Evolutionary conservation across 1,140 invertebrate genomes (phyloP), one percentile per base, ranked within the genome.

Genomic region (Meteorus sp.): DNA sequence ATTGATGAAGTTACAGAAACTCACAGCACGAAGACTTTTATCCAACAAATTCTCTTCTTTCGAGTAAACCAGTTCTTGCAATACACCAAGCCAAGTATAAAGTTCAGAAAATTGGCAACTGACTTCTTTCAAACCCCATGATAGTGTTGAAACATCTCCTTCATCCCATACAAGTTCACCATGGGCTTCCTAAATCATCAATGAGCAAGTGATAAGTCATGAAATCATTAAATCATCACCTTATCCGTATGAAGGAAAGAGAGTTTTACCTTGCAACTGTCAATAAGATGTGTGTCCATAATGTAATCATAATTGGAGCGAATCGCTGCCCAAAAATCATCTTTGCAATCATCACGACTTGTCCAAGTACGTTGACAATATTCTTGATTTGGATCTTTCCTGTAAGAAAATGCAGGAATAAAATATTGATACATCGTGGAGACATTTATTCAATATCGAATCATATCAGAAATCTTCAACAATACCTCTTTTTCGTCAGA

Each of bases 251-350:
- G 1, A 8, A 31, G 8, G 15, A 25, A 7, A 20, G 17, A 45
- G 23, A 35, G 17, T 4, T 4, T 70, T 77, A 88, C 89, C 78
- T 86, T 88, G 81, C 92, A 95, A 63, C 87, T 89, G 71, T 94
- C 92, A 59, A 95, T 91, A 56, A 95, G 87, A 71, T 94, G 89
- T 74, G 91, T 94, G 77, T 94, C 92, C 93, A 96, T 95, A 69
- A 96, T 91, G 76, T 92, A 96, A 74, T 94, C 88, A 79, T 96
- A 95, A 78, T 91, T 90, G 20, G 90, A 87, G 68, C 91, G 88
- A 67, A 95, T 86, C 39, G 92, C 87, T 62, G 90, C 89, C 92
- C 93, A 95, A 68, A 95, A 91, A 71, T 94, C 92, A 80, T 94
- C 88, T 77, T 86, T 86, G 61, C 83, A 72, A 53, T 85, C 85